A percentile compares a stretch with the other conserved stretches of the same genome.
phyloP scores from a whole-genome alignment of 2,888 invertebrate species.

The Drosophila neoperkinsi region DNA sequence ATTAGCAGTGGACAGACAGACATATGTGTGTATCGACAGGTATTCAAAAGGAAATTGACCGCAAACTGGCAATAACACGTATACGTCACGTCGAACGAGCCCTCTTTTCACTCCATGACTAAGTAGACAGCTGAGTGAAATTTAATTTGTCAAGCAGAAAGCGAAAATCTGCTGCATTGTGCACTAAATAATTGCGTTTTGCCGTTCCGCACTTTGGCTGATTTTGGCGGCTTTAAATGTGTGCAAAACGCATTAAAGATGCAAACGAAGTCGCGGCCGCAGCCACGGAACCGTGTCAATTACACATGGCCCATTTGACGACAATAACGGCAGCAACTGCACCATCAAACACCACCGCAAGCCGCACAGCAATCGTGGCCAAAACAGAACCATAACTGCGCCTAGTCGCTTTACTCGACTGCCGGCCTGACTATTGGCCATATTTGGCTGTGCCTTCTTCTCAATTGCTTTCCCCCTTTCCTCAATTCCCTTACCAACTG shows the following conservation, averaged over 20 bases:
- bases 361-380: constrained; percentile 34
- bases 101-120: background rate
- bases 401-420: constrained; percentile 4
- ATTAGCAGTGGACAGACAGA: constrained; percentile 41
- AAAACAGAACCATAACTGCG: constrained; percentile 34
- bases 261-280: constrained; percentile 39
- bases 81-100: constrained; percentile 46
- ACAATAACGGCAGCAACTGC: constrained; percentile 44
- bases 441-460: constrained; percentile 11
- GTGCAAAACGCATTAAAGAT: constrained; percentile 70
- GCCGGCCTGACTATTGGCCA: constrained; percentile 6
- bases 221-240: constrained; percentile 42
- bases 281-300: constrained; percentile 51
- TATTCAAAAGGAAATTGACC: constrained; percentile 36
- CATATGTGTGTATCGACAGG: background rate
- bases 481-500: constrained; percentile 1
- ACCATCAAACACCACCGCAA: constrained; percentile 10
- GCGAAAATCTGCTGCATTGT: constrained; percentile 41
- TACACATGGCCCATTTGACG: constrained; percentile 54
- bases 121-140: constrained; percentile 53
- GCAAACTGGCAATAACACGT: constrained; percentile 52
- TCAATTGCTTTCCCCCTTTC: background rate
- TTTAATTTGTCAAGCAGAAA: constrained; percentile 62
- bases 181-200: constrained; percentile 48
- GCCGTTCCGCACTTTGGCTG: constrained; percentile 20